Percentiles rank a stretch among this genome's conserved stretches.
Evolutionary conservation across 1,140 invertebrate genomes (phyloP).

Genomic region (Neodiprion virginianus): DNA sequence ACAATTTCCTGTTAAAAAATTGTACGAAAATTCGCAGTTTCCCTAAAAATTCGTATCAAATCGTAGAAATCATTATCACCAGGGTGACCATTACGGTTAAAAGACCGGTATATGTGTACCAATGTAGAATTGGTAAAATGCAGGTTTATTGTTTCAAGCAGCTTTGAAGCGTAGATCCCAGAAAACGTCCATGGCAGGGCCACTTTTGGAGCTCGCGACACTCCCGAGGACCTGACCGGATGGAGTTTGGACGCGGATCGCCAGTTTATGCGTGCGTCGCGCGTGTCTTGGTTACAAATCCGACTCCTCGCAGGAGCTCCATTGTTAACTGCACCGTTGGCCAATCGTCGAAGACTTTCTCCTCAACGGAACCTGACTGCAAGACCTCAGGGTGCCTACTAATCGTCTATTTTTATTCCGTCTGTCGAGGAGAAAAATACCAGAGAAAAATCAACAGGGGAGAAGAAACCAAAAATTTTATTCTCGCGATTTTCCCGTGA

Average conservation of each 20-base stretch:
- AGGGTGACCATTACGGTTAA: too few species aligned
- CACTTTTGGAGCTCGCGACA: too few species aligned
- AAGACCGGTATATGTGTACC: too few species aligned
- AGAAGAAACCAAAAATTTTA: neutral
- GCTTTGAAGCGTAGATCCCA: neutral
- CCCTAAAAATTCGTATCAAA: too few species aligned
- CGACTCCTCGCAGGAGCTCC: neutral
- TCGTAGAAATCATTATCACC: too few species aligned
- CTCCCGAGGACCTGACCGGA: neutral
- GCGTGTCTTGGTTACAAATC: neutral
- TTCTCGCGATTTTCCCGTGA: too few species aligned
- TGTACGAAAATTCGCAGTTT: too few species aligned
- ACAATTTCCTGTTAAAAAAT: too few species aligned
- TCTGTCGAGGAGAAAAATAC: slow-evolving; percentile 7
- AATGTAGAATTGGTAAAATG: too few species aligned
- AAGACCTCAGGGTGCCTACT: slow-evolving; percentile 22
- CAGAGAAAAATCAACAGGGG: neutral
- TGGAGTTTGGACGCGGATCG: slow-evolving; percentile 4
- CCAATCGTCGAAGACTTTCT: slow-evolving; percentile 32
- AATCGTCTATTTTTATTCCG: slow-evolving; percentile 30
- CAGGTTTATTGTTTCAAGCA: too few species aligned
- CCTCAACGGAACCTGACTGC: slow-evolving; percentile 26
- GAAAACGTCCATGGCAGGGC: neutral
- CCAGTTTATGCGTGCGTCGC: neutral
- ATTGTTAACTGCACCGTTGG: neutral